phyloP scores from a whole-genome alignment of 2,113 vertebrate species.

The Merops nubicus region DNA sequence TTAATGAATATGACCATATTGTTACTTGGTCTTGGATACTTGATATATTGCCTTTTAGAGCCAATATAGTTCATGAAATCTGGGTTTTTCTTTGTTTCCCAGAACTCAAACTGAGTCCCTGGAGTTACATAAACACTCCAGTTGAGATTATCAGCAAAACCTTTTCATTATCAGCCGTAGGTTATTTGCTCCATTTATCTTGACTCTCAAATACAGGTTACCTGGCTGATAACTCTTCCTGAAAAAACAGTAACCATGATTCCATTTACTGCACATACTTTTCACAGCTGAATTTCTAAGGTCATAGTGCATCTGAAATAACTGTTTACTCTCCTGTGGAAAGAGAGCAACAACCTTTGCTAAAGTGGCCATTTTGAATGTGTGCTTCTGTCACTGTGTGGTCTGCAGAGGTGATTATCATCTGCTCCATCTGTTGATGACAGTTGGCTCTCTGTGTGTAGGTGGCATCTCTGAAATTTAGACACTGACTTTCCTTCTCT shows the following conservation, averaged over 20 bases:
- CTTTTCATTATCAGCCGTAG: neutral
- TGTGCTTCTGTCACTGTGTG: neutral
- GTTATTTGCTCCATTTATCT: constrained; percentile 14
- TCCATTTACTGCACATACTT: neutral
- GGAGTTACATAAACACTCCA: neutral
- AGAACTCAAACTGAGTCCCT: neutral
- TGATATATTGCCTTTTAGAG: neutral
- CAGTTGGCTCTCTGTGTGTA: neutral
- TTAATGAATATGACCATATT: neutral
- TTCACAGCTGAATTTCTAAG: neutral
- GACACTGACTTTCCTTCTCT: neutral
- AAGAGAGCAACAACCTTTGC: neutral
- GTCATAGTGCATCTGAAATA: neutral
- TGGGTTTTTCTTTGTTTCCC: neutral
- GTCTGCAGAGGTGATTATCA: neutral
- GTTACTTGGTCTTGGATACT: neutral
- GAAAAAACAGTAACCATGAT: neutral
- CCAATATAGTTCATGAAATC: neutral
- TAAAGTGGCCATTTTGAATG: neutral
- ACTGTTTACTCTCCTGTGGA: neutral
- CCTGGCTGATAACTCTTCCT: neutral
- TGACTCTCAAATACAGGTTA: neutral
- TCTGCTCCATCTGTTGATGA: neutral
- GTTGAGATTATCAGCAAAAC: neutral
- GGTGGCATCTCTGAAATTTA: neutral